These are phyloP conservation scores for Falco berigora DNA, from an alignment of 2,797 vertebrate species.

Conservation along the genomic window DNA sequence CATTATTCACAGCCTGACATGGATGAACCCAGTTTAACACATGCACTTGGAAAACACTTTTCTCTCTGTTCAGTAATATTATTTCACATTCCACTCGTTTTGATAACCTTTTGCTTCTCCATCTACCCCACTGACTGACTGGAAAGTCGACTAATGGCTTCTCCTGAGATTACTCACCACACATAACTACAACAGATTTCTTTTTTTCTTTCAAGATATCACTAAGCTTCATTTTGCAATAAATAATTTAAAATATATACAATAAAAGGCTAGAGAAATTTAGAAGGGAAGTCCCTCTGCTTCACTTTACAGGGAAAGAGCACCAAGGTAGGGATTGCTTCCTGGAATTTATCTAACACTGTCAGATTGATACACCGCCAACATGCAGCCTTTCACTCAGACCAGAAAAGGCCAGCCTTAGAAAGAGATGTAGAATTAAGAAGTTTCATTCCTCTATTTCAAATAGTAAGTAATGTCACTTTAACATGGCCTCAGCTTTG, in stretches of 20 bases:
- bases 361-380: background rate
- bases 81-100: conserved; percentile 70
- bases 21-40: conserved; percentile 53
- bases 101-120: conserved; percentile 70
- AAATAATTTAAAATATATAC: conserved; percentile 9
- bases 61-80: conserved; percentile 70
- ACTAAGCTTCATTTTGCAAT: background rate
- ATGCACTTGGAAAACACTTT: conserved; percentile 66
- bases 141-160: background rate
- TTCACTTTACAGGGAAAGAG: background rate
- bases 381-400: background rate
- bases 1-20: conserved; percentile 65
- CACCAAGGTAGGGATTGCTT: background rate
- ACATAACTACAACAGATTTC: background rate
- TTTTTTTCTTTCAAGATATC: background rate
- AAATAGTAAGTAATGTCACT: background rate
- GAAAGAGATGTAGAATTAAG: background rate
- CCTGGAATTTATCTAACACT: background rate
- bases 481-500: background rate
- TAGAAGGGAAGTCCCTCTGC: background rate
- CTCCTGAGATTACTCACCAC: background rate
- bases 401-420: background rate
- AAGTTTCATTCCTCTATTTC: background rate
- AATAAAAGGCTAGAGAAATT: background rate
- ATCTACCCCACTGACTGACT: background rate